These are phyloP conservation scores for Hydrotaea cyrtoneurina DNA, from an alignment of 2,888 invertebrate species.

Conservation along the genomic window DNA sequence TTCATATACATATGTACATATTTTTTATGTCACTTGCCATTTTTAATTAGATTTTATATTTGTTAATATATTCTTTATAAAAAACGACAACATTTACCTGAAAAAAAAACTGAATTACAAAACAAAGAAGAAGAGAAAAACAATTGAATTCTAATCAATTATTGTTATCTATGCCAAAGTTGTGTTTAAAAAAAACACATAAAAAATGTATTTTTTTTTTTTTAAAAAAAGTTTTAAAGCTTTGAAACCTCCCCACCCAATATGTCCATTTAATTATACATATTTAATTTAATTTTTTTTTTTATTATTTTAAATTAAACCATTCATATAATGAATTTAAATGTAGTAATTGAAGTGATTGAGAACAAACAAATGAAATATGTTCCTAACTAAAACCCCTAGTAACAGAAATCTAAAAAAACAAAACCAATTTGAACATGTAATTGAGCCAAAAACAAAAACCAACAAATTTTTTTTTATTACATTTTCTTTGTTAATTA, in stretches of 20 bases:
- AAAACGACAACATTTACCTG: conserved; percentile 24
- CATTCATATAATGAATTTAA: conserved; percentile 1
- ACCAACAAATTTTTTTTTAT: neutral
- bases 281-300: conserved; percentile 34
- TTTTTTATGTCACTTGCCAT: conserved; percentile 31
- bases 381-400: neutral
- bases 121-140: too few relatives aligned
- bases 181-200: conserved; percentile 48
- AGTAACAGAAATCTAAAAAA: neutral
- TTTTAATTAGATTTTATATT: conserved; percentile 18
- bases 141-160: conserved; percentile 13
- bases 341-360: neutral
- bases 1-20: neutral
- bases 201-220: neutral
- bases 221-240: neutral
- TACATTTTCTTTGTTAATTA: neutral
- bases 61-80: neutral
- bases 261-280: neutral
- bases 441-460: neutral
- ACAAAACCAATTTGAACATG: neutral
- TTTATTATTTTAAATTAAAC: neutral
- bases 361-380: neutral
- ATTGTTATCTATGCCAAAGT: conserved; percentile 51
- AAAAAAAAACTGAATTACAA: conserved; percentile 14
- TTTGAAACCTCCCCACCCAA: neutral